Evolutionary conservation across 2,113 vertebrate species (phyloP).

Genomic region (Pogona vitticeps): DNA sequence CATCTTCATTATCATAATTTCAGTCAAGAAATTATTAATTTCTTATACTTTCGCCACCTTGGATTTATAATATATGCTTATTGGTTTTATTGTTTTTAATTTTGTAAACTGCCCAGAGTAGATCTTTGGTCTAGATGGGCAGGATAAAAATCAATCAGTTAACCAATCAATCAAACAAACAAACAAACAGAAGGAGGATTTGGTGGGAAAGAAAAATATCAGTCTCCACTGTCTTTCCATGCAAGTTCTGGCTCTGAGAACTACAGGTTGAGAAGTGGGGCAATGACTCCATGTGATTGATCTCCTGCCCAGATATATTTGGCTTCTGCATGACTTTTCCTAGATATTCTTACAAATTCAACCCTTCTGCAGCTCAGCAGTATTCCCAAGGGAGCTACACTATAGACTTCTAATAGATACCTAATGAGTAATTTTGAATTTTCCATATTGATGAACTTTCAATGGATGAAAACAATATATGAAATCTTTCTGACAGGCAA

Average conservation of each 20-base stretch:
- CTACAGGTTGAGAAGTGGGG: too few relatives aligned
- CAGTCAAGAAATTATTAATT: too few relatives aligned
- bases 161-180: too few relatives aligned
- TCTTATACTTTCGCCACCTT: too few relatives aligned
- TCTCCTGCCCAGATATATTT: neutral
- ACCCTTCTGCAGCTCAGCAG: neutral
- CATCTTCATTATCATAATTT: neutral
- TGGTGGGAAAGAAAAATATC: neutral
- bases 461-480: too few relatives aligned
- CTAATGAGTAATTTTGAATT: neutral
- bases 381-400: neutral
- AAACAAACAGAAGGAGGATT: neutral
- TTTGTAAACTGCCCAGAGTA: too few relatives aligned
- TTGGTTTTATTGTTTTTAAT: too few relatives aligned
- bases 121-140: too few relatives aligned
- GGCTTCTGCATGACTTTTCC: neutral
- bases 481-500: neutral
- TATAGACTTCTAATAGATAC: neutral
- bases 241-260: neutral
- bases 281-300: neutral
- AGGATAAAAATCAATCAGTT: too few relatives aligned
- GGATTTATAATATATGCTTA: too few relatives aligned
- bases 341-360: too few relatives aligned
- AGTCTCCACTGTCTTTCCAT: neutral
- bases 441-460: too few relatives aligned